Percentiles rank a stretch among this genome's conserved stretches.
phyloP scores from a whole-genome alignment of 2,797 vertebrate species.

The Menidia menidia region DNA sequence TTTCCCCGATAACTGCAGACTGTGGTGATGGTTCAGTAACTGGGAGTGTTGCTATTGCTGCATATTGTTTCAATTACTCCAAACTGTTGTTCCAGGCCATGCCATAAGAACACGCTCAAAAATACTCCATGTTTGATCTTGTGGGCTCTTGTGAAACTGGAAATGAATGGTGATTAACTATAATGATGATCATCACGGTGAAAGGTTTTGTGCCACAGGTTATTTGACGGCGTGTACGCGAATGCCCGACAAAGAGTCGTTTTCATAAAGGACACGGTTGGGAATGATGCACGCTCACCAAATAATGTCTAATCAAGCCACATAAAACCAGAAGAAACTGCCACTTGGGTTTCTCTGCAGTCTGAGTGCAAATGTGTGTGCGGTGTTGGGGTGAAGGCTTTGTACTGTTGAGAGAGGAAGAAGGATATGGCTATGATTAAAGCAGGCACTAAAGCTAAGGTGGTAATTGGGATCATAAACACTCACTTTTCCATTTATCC shows the following conservation, averaged over 20 bases:
- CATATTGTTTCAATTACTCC: conserved; percentile 79
- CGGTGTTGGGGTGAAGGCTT: conserved; percentile 51
- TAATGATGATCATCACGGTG: conserved; percentile 76
- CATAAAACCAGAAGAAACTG: not conserved
- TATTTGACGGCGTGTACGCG: conserved; percentile 59
- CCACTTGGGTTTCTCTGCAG: conserved; percentile 31
- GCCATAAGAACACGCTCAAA: conserved; percentile 72
- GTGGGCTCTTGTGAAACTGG: conserved; percentile 79
- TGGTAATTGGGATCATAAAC: conserved; percentile 84
- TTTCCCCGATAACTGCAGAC: conserved; percentile 72
- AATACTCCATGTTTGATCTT: conserved; percentile 79
- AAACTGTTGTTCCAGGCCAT: conserved; percentile 73
- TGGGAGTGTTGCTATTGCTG: conserved; percentile 70
- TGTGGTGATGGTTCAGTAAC: conserved; percentile 80
- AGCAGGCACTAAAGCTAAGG: conserved; percentile 79
- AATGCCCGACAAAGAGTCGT: conserved; percentile 32
- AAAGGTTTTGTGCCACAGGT: conserved; percentile 77
- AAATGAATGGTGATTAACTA: conserved; percentile 80
- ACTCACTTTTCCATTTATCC: conserved; percentile 80
- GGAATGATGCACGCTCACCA: conserved; percentile 11
- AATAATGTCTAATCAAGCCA: conserved; percentile 13
- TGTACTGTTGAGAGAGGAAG: conserved; percentile 52
- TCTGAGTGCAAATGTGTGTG: conserved; percentile 44
- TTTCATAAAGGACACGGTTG: conserved; percentile 31
- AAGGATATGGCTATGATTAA: conserved; percentile 79